These are phyloP conservation scores for Furnarius figulus DNA, from an alignment of 2,113 vertebrate species.

Conservation along the genomic window DNA sequence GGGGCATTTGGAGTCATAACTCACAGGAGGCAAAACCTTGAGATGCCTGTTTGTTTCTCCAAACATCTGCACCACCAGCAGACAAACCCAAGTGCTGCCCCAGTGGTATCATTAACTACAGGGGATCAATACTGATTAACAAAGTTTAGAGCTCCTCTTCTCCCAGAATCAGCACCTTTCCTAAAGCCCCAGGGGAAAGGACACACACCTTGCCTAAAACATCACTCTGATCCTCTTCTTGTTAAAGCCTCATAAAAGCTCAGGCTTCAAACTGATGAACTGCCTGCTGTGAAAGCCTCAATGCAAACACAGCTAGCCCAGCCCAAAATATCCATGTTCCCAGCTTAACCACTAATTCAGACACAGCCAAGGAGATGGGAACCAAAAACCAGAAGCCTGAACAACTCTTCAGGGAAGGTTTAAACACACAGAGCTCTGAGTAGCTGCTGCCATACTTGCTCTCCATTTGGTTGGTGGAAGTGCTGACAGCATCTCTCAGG, in stretches of 20 bases:
- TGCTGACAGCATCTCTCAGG: conserved; percentile 96
- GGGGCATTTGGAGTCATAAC: background rate
- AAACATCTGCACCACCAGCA: background rate
- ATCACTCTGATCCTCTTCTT: background rate
- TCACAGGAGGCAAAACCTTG: background rate
- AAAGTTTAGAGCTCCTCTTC: background rate
- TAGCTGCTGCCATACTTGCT: conserved; percentile 86
- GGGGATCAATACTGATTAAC: background rate
- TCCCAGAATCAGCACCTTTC: background rate
- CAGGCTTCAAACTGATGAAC: background rate
- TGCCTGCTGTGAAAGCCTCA: background rate
- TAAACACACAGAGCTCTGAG: background rate
- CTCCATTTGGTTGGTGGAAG: conserved; percentile 95
- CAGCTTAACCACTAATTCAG: background rate
- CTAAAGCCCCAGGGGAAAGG: background rate
- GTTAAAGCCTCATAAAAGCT: background rate
- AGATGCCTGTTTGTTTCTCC: background rate
- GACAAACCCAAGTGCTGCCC: background rate
- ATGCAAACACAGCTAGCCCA: background rate
- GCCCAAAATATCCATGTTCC: background rate
- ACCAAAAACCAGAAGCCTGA: conserved; percentile 1
- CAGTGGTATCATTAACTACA: background rate
- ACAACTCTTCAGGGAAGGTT: background rate
- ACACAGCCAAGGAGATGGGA: background rate
- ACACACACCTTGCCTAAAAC: background rate